These are phyloP conservation scores for Heliocidaris erythrogramma DNA, from an alignment of 35 echinoderm and acorn worm genomes.

Conservation along the genomic window DNA sequence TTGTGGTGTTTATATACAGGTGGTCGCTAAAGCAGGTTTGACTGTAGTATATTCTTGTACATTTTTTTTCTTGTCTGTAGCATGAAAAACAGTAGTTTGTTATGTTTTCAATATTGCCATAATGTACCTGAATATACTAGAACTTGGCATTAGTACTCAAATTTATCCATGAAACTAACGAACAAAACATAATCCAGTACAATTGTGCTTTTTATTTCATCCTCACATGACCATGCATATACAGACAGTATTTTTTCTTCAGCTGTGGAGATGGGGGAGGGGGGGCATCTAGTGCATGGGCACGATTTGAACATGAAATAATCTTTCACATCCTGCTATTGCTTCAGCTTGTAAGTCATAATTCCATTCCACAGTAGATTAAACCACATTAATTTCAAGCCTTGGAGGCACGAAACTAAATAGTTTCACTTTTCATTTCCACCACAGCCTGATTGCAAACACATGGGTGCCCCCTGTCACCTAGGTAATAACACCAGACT, in stretches of 20 bases:
- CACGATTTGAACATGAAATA: background rate
- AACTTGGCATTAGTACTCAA: too few species aligned
- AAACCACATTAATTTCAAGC: background rate
- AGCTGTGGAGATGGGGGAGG: background rate
- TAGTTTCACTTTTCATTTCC: background rate
- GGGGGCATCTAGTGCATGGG: background rate
- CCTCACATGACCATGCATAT: background rate
- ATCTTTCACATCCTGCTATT: background rate
- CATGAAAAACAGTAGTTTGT: too few species aligned
- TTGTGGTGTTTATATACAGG: too few species aligned
- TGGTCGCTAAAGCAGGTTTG: too few species aligned
- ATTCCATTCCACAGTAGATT: background rate
- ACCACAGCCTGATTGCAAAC: background rate
- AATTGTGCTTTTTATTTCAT: too few species aligned
- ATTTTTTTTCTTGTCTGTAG: too few species aligned
- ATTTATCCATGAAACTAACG: too few species aligned
- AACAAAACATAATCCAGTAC: too few species aligned
- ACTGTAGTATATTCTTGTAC: too few species aligned
- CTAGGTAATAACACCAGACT: background rate
- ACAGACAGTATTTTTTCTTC: background rate
- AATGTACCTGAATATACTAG: too few species aligned
- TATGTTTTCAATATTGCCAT: too few species aligned
- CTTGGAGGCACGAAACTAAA: background rate
- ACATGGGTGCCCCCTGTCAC: background rate
- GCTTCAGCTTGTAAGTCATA: background rate